Conservation (phyloP, 1,140 invertebrate species). For the Formica exsecta region DNA sequence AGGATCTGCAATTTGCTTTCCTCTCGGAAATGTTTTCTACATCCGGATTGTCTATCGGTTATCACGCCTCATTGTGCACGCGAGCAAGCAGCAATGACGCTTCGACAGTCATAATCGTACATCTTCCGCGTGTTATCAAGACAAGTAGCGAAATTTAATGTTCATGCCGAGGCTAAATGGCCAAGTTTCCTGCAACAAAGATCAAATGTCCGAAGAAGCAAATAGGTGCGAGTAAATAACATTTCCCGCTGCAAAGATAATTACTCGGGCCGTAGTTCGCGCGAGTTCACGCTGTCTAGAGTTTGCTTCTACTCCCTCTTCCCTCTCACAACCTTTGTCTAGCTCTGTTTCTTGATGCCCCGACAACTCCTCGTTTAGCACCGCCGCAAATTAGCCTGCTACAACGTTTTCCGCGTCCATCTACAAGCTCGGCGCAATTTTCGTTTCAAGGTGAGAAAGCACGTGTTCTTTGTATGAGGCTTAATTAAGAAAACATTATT, state of each 20-base stretch:
- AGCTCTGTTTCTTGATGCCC: conserved; percentile 56
- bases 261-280: conserved; percentile 64
- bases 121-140: not conserved
- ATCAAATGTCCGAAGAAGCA: conserved; percentile 56
- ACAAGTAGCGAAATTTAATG: conserved; percentile 58
- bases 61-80: not conserved
- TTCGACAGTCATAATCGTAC: conserved; percentile 13
- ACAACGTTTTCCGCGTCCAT: conserved; percentile 41
- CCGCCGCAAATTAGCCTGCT: conserved; percentile 50
- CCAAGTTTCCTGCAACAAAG: conserved; percentile 46
- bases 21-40: conserved; percentile 39
- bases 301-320: conserved; percentile 2
- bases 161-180: conserved; percentile 33
- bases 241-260: conserved; percentile 64
- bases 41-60: conserved; percentile 1
- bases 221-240: conserved; percentile 59
- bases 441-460: conserved; percentile 24
- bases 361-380: conserved; percentile 46
- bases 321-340: conserved; percentile 38
- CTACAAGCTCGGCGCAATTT: conserved; percentile 16
- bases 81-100: not conserved
- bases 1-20: conserved; percentile 33
- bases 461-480: conserved; percentile 36
- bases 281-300: conserved; percentile 36
- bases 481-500: conserved; percentile 43